Percentiles rank a stretch among this genome's conserved stretches.
Conservation (phyloP, 2,797 vertebrate species). For the Halcyon leucocephala region DNA sequence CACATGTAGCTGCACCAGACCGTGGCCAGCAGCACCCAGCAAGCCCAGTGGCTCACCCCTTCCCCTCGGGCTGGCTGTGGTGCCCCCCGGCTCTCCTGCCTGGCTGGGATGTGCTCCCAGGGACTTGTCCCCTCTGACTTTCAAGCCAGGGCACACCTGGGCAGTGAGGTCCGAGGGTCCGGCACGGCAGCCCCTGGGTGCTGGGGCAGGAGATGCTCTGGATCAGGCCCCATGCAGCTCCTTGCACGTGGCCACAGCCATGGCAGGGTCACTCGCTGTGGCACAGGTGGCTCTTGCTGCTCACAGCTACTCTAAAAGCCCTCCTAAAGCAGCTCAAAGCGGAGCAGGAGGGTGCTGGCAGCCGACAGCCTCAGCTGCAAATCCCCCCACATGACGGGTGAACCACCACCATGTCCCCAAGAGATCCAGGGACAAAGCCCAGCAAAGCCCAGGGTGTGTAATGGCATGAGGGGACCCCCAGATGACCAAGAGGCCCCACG, state of each 20-base stretch:
- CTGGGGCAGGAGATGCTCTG: background rate
- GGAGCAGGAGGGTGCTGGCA: background rate
- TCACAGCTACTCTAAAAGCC: background rate
- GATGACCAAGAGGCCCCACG: background rate
- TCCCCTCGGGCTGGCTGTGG: background rate
- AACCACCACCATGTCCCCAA: rapidly evolving
- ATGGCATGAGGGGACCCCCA: background rate
- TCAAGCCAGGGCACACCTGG: rapidly evolving
- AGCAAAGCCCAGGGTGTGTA: background rate
- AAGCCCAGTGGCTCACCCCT: background rate
- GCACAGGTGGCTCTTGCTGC: background rate
- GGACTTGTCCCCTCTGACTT: background rate
- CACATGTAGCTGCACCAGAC: rapidly evolving
- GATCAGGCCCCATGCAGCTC: background rate
- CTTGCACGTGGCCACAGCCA: background rate
- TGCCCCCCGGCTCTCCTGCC: background rate
- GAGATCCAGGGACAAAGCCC: background rate
- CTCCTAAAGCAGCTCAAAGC: background rate
- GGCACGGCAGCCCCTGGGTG: background rate
- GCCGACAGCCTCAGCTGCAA: background rate
- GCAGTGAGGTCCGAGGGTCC: rapidly evolving
- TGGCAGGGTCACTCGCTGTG: background rate
- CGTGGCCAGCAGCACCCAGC: background rate
- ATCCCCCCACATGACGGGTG: rapidly evolving
- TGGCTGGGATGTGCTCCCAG: rapidly evolving